Percentiles rank a stretch among this genome's conserved stretches.
These are phyloP conservation scores for Ammodytes dubius DNA, from an alignment of 2,113 vertebrate genomes.

Conservation along the genomic window DNA sequence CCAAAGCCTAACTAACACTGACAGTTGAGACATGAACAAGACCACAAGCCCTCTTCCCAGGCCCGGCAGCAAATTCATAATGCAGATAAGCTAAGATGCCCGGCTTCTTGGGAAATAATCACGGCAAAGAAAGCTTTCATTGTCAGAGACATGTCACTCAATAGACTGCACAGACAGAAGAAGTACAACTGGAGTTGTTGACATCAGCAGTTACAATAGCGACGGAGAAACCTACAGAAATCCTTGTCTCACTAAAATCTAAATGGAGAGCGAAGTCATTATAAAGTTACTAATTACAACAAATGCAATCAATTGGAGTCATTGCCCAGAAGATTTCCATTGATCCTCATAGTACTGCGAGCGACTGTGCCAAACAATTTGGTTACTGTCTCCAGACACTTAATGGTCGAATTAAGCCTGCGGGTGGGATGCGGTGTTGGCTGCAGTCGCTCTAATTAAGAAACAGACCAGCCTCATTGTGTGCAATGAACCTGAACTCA, in stretches of 20 bases:
- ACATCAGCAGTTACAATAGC: not conserved
- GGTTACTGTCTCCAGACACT: conserved; percentile 1
- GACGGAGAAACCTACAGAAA: not conserved
- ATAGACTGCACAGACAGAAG: not conserved
- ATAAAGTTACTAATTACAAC: conserved; percentile 35
- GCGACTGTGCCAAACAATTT: conserved; percentile 21
- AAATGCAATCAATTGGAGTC: conserved; percentile 25
- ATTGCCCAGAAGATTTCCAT: conserved; percentile 25
- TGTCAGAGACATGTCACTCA: not conserved
- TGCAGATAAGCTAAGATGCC: not conserved
- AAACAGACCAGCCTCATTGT: not conserved
- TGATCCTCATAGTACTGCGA: conserved; percentile 32
- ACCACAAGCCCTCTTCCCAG: not conserved
- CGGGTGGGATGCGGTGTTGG: conserved; percentile 2
- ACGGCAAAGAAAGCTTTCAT: not conserved
- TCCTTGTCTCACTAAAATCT: not conserved
- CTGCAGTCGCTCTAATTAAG: conserved; percentile 2
- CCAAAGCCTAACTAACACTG: not conserved
- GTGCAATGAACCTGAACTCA: not conserved
- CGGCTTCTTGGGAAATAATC: not conserved
- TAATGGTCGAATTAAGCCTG: conserved; percentile 43
- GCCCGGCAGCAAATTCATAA: not conserved
- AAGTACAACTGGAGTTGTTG: not conserved
- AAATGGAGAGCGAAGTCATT: not conserved
- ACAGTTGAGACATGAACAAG: not conserved